phyloP scores from a whole-genome alignment of 2,113 vertebrate species.

The Daubentonia madagascariensis region DNA sequence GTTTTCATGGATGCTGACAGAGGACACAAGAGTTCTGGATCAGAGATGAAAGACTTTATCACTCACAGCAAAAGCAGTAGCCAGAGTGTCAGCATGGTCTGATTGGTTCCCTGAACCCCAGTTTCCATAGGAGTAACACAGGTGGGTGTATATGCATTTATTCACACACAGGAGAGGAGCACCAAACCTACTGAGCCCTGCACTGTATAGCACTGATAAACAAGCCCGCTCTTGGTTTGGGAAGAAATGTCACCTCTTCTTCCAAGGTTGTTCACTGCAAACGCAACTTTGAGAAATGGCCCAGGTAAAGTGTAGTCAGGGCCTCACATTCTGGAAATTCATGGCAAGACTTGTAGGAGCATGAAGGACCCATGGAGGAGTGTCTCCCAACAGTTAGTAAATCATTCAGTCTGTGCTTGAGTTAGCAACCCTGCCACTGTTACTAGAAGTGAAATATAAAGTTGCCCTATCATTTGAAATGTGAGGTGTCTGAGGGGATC shows the following conservation, averaged over 20 bases:
- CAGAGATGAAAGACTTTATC: background rate
- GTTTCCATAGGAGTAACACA: too few species aligned
- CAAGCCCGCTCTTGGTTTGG: background rate
- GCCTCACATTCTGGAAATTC: background rate
- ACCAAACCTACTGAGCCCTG: too few species aligned
- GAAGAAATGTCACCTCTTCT: rapidly evolving
- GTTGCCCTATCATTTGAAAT: background rate
- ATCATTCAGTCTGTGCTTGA: too few species aligned
- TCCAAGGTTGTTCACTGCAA: background rate
- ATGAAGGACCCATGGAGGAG: rapidly evolving
- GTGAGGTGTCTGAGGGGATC: background rate
- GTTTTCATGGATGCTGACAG: background rate
- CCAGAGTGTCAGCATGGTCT: background rate
- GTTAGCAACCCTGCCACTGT: background rate
- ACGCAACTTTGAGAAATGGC: background rate
- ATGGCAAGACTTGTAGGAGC: background rate
- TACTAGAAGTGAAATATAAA: background rate
- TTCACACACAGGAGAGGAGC: background rate
- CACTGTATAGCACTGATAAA: background rate
- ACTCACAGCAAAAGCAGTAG: background rate
- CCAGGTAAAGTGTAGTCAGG: too few species aligned
- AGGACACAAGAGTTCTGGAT: background rate
- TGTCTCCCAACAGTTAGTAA: background rate
- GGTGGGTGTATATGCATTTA: rapidly evolving
- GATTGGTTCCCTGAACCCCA: too few species aligned